Conservation (phyloP, 2,888 invertebrate species). For the Endotricha flammealis region DNA sequence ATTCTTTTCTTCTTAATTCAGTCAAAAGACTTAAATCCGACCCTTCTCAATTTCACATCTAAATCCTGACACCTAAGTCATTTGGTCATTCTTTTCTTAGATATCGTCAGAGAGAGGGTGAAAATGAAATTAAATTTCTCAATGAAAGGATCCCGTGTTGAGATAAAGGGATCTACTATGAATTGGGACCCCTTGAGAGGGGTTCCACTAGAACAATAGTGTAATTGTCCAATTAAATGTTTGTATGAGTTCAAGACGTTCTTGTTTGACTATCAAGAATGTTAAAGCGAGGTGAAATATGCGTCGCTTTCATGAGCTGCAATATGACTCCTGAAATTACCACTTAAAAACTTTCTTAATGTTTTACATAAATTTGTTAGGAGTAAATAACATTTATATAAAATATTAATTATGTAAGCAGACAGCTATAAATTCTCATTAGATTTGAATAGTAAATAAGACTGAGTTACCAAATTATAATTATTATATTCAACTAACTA, state of each 20-base stretch:
- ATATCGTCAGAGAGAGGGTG: conserved; percentile 55
- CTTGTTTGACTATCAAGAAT: conserved; percentile 38
- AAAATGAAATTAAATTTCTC: conserved; percentile 76
- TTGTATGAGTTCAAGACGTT: conserved; percentile 51
- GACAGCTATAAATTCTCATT: too few relatives aligned
- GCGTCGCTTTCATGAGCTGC: conserved; percentile 5
- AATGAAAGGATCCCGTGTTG: conserved; percentile 66
- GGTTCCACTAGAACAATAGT: conserved; percentile 58
- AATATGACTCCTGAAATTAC: conserved; percentile 1
- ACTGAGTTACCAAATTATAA: too few relatives aligned
- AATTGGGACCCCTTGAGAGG: conserved; percentile 64
- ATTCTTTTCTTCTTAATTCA: conserved; percentile 21
- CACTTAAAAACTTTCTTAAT: conserved; percentile 4
- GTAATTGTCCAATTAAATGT: conserved; percentile 75
- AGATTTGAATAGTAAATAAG: too few relatives aligned
- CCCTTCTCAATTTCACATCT: conserved; percentile 50
- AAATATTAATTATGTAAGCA: too few relatives aligned
- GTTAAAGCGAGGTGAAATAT: conserved; percentile 21
- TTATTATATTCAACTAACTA: too few relatives aligned
- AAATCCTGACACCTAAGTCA: conserved; percentile 51
- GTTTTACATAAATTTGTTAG: conserved; percentile 12
- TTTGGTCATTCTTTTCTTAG: conserved; percentile 72
- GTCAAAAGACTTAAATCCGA: conserved; percentile 40
- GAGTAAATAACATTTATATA: too few relatives aligned
- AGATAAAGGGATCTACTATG: conserved; percentile 68